phyloP scores from a whole-genome alignment of 2,113 vertebrate genomes.

The Ciconia maguari region DNA sequence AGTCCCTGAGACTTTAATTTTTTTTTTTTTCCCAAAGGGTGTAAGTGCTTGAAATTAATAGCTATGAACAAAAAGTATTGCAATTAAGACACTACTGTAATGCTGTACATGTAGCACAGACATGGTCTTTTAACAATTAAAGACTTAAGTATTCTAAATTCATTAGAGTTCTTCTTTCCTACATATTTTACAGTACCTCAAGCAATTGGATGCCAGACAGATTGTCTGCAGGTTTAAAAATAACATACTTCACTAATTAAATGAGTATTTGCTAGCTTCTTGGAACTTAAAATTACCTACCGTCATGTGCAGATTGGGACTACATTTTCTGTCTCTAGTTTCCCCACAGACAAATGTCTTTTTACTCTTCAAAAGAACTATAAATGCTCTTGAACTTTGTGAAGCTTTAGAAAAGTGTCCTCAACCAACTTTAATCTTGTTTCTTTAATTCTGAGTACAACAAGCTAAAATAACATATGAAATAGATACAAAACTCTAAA shows the following conservation, averaged over 20 bases:
- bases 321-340: not conserved
- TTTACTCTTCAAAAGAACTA: not conserved
- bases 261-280: not conserved
- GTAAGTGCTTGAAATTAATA: not conserved
- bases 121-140: not conserved
- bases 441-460: not conserved
- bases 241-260: not conserved
- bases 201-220: not conserved
- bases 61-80: not conserved
- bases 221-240: not conserved
- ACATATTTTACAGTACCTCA: not conserved
- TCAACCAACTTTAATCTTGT: not conserved
- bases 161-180: not conserved
- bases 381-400: not conserved
- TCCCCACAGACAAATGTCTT: not conserved
- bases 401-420: not conserved
- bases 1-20: not conserved
- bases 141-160: not conserved
- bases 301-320: fast-evolving
- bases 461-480: not conserved
- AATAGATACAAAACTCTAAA: not conserved
- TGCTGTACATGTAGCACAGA: not conserved
- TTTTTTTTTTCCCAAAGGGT: not conserved
- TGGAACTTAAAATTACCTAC: not conserved
- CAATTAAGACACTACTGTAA: not conserved